Conservation (phyloP, 2,888 invertebrate genomes). For the Apamea monoglypha region DNA sequence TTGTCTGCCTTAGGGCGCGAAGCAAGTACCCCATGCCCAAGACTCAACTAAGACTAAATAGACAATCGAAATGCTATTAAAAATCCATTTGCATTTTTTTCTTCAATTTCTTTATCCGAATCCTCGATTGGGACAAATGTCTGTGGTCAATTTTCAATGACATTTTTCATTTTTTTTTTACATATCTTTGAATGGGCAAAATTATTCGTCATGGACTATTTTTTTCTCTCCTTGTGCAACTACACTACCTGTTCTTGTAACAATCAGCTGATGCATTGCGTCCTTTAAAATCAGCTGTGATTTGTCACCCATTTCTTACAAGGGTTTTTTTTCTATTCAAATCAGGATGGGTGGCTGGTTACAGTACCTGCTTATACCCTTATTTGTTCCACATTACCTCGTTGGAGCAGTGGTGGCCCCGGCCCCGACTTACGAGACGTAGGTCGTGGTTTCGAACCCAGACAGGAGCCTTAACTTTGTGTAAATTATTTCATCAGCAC, state of each 20-base stretch:
- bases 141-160: not conserved
- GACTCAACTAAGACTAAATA: not conserved
- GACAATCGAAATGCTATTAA: not conserved
- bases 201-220: not conserved
- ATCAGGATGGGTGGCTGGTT: not conserved
- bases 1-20: not conserved
- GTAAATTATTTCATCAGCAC: no score
- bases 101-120: not conserved
- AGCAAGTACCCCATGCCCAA: no score
- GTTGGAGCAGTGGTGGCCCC: no score
- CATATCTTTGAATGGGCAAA: not conserved
- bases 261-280: conserved; percentile 24
- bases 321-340: not conserved
- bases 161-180: not conserved
- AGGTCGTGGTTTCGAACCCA: no score
- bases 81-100: not conserved
- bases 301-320: conserved; percentile 5
- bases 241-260: conserved; percentile 22
- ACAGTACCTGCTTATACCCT: not conserved
- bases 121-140: not conserved
- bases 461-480: no score
- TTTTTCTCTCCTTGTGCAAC: conserved; percentile 11
- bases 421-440: no score
- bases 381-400: no score
- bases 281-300: conserved; percentile 30